A percentile compares a stretch with the other conserved stretches of the same genome.
phyloP scores from a whole-genome alignment of 2,113 vertebrate genomes.

The Lates calcarifer region DNA sequence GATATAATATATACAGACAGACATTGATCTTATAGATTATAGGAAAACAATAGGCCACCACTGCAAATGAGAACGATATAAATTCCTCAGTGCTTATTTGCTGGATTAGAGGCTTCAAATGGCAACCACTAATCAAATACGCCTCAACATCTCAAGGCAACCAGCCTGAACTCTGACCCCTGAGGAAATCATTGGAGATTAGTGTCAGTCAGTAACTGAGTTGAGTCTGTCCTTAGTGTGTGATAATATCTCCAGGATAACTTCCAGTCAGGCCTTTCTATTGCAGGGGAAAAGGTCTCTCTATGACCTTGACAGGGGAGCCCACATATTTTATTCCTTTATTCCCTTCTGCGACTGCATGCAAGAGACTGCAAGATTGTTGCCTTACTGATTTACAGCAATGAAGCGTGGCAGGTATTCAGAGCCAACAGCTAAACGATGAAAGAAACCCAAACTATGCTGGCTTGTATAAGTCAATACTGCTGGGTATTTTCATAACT shows the following conservation, averaged over 20 bases:
- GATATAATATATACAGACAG: not conserved
- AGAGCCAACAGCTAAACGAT: slow-evolving; percentile 41
- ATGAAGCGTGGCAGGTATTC: slow-evolving; percentile 34
- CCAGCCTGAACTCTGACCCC: slow-evolving; percentile 38
- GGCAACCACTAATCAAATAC: slow-evolving; percentile 24
- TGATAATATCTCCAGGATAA: slow-evolving; percentile 50
- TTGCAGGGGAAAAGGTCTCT: not conserved
- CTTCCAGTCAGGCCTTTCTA: slow-evolving; percentile 25
- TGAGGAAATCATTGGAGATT: slow-evolving; percentile 34
- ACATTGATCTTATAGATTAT: not conserved
- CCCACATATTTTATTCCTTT: slow-evolving; percentile 11
- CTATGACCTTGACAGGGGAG: slow-evolving; percentile 38
- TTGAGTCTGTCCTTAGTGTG: not conserved
- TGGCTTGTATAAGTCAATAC: slow-evolving; percentile 4
- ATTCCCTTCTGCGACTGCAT: slow-evolving; percentile 8
- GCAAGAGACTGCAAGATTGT: slow-evolving; percentile 30
- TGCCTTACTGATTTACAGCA: slow-evolving; percentile 53
- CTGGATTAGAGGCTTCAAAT: slow-evolving; percentile 29
- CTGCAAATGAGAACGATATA: not conserved
- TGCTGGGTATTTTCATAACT: slow-evolving; percentile 18
- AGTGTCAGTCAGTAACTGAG: slow-evolving; percentile 37
- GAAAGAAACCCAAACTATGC: slow-evolving; percentile 47
- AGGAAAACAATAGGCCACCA: not conserved
- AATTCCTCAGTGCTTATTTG: not conserved
- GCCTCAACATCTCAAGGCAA: slow-evolving; percentile 17